phyloP scores from a whole-genome alignment of 2,797 vertebrate genomes.

The Dermochelys coriacea region DNA sequence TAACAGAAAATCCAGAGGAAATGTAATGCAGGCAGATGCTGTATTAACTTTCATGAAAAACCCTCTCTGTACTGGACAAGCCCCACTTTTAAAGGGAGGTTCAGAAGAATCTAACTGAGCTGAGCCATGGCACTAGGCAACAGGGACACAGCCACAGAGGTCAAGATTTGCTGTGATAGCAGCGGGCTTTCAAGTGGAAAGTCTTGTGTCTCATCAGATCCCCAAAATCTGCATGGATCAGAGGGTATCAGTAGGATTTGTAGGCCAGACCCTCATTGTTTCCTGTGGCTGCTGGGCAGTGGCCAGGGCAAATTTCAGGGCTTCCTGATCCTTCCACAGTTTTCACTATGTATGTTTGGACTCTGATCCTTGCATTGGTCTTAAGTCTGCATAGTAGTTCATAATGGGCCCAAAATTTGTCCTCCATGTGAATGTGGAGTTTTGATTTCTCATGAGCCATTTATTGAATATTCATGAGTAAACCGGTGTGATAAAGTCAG shows the following conservation, averaged over 20 bases:
- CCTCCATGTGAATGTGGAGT: neutral
- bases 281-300: neutral
- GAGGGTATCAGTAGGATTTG: neutral
- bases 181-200: neutral
- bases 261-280: neutral
- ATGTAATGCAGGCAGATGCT: neutral
- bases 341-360: neutral
- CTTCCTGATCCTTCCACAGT: neutral
- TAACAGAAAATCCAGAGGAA: neutral
- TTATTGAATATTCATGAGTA: neutral
- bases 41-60: slow-evolving; percentile 1
- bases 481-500: neutral
- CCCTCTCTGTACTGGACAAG: neutral
- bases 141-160: neutral
- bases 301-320: neutral
- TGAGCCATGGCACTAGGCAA: neutral
- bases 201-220: neutral
- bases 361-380: accelerated
- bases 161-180: neutral
- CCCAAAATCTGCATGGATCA: neutral
- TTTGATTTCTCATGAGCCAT: neutral
- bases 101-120: neutral
- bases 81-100: neutral
- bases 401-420: neutral
- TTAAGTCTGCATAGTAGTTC: neutral